Conservation (phyloP, 2,888 invertebrate species). For the Corbicula japonica region DNA sequence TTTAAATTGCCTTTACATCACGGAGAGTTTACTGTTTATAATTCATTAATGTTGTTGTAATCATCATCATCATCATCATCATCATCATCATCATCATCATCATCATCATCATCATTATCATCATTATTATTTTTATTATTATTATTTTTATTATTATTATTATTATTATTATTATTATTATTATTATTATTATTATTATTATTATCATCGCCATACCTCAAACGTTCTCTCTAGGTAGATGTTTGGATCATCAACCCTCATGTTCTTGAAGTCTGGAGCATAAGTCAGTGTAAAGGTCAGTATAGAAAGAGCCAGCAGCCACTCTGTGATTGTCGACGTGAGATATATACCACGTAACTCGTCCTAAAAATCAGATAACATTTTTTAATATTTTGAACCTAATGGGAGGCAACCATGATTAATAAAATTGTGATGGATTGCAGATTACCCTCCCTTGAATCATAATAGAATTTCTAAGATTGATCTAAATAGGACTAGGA, state of each 20-base stretch:
- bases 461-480: no score
- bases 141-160: no score
- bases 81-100: background rate
- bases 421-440: no score
- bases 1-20: no score
- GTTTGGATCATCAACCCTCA: constrained; percentile 65
- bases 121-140: no score
- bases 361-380: constrained; percentile 56
- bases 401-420: no score
- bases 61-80: no score
- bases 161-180: background rate
- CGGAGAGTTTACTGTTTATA: no score
- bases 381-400: no score
- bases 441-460: no score
- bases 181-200: background rate
- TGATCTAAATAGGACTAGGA: no score
- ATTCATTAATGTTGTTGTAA: no score
- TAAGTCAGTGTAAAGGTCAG: constrained; percentile 71
- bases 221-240: constrained; percentile 50
- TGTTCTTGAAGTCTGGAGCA: constrained; percentile 70
- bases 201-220: constrained; percentile 36
- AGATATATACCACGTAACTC: constrained; percentile 66
- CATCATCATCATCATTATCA: background rate
- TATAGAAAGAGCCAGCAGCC: constrained; percentile 73
- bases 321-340: constrained; percentile 74